Conservation (phyloP, 64 coral and sea anemone species). For the Stichodactyla mertensii region DNA sequence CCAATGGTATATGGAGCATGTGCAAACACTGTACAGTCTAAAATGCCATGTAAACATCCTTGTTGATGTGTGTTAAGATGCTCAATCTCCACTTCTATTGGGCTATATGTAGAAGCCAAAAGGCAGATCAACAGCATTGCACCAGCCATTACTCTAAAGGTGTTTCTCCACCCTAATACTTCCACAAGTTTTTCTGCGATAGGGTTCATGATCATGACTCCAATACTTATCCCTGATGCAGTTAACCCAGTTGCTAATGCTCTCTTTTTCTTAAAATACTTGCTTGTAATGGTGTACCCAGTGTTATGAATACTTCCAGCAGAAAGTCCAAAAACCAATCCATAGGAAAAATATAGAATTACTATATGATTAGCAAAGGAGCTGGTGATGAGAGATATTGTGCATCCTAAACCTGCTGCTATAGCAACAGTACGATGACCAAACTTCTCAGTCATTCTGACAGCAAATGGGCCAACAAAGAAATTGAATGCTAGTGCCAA, state of each 20-base stretch:
- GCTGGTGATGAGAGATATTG: background rate
- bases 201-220: constrained; percentile 35
- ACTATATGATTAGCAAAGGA: constrained; percentile 27
- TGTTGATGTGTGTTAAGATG: background rate
- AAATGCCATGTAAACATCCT: no score
- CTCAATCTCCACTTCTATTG: background rate
- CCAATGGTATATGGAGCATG: no score
- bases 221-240: constrained; percentile 42
- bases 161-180: constrained; percentile 30
- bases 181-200: constrained; percentile 29
- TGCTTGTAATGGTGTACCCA: constrained; percentile 1
- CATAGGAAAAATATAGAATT: constrained; percentile 22
- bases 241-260: constrained; percentile 53
- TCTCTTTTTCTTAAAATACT: constrained; percentile 33
- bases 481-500: constrained; percentile 12
- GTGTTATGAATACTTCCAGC: constrained; percentile 39
- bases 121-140: constrained; percentile 10
- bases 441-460: constrained; percentile 21
- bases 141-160: constrained; percentile 40
- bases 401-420: background rate
- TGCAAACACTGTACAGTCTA: no score
- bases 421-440: constrained; percentile 24
- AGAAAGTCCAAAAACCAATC: constrained; percentile 23
- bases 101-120: constrained; percentile 30
- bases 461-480: background rate